Evolutionary conservation across 2,888 invertebrate genomes (phyloP), one percentile per base, ranked within the genome.

Genomic region (Apodemia duryi): DNA sequence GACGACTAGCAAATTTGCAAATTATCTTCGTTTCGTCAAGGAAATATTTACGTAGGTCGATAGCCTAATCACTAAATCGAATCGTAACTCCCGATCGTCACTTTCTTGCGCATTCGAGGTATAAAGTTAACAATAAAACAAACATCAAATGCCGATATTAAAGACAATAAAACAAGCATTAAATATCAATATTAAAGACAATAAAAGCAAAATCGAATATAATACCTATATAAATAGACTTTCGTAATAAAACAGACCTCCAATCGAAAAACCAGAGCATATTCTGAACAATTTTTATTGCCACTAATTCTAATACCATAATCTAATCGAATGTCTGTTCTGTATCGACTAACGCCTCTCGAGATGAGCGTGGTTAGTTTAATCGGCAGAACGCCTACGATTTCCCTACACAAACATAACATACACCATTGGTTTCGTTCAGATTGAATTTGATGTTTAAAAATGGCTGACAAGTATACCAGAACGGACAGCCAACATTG

Each of bases 241-340:
- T 63, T 64, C 63, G 61, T 61, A 67, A 66, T 43, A 61, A 64
- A 67, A 65, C 66, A 68, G 63, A 46, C 63, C 35, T 57, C 63
- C 65, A 62, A 64, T 66, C 65, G 65, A 66, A 66, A 63, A 10
- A 64, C 61, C 60, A 68, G 67, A 68, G 65, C 66, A 63, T 70
- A 73, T 72, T 68, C 66, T 69, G 62, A 63, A 64, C 57, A 52
- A 69, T 72, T 83, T 80, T 80, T 80, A 80, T 78, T 80, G 71
- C 75, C 76, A 76, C 77, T 74, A 80, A 82, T 82, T 82, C 81
- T 80, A 82, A 80, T 78, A 77, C 79, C 81, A 69, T 75, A 73
- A 72, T 77, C 73, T 76, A 80, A 80, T 77, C 73, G 75, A 74
- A 70, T 69, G 66, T 72, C 71, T 70, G 70, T 62, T 66, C 69